Percentiles rank a stretch among this genome's conserved stretches.
Evolutionary conservation across 2,113 vertebrate species (phyloP).

Genomic region (Athene cunicularia): DNA sequence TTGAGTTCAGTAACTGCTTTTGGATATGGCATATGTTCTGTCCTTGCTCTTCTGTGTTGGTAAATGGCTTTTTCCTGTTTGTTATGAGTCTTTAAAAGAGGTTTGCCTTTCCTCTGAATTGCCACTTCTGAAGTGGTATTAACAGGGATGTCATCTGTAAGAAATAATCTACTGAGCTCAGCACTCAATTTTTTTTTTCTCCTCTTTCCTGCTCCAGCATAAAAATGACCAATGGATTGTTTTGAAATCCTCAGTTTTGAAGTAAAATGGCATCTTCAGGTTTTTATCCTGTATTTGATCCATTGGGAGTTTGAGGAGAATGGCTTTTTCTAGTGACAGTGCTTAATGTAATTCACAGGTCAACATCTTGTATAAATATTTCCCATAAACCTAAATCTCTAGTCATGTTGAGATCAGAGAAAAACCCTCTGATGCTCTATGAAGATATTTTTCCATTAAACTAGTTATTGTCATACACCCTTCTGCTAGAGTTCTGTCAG

Average conservation of each 20-base stretch:
- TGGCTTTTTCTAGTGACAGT: neutral
- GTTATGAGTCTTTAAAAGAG: neutral
- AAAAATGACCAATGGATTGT: neutral
- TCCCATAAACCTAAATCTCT: neutral
- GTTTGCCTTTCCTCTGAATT: neutral
- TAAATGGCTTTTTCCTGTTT: neutral
- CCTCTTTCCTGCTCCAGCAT: neutral
- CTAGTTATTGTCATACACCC: neutral
- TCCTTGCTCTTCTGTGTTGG: neutral
- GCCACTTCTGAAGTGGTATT: neutral
- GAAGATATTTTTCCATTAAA: neutral
- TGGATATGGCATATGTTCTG: neutral
- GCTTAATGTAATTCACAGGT: neutral
- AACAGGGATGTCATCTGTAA: neutral
- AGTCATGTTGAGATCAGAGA: neutral
- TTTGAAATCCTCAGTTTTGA: neutral
- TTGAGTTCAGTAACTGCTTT: neutral
- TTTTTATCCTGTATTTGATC: neutral
- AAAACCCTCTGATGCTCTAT: fast-evolving
- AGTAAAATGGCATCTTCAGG: neutral
- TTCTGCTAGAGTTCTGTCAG: neutral
- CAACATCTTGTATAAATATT: neutral
- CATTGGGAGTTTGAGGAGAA: neutral
- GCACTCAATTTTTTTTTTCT: neutral
- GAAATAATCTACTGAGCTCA: neutral